phyloP scores from a whole-genome alignment of 2,113 vertebrate genomes.

The Donacobius atricapilla region DNA sequence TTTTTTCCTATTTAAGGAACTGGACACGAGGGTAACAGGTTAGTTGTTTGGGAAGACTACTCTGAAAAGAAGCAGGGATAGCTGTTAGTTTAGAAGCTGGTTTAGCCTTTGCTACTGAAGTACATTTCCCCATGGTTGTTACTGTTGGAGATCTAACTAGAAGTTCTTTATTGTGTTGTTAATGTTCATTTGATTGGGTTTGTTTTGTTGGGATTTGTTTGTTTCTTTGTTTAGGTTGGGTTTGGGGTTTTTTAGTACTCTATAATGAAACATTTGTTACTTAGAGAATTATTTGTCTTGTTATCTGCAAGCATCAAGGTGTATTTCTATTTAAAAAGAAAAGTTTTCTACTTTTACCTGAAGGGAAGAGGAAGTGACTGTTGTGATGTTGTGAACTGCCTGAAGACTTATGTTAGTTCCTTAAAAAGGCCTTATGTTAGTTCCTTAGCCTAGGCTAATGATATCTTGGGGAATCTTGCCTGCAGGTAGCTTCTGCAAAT shows the following conservation, averaged over 20 bases:
- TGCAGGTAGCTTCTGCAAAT: neutral
- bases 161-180: neutral
- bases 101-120: neutral
- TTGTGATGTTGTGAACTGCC: neutral
- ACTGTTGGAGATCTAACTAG: neutral
- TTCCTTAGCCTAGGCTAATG: neutral
- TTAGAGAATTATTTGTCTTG: fast-evolving
- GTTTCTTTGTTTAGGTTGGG: neutral
- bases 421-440: neutral
- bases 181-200: neutral
- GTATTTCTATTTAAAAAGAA: neutral
- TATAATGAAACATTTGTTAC: neutral
- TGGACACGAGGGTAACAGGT: fast-evolving
- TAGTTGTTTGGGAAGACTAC: neutral
- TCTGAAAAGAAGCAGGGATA: neutral
- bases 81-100: neutral
- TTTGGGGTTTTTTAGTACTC: fast-evolving
- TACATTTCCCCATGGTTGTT: neutral
- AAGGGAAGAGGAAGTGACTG: neutral
- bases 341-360: neutral
- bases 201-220: neutral
- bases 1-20: neutral
- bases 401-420: neutral
- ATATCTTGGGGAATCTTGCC: neutral
- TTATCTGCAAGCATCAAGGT: neutral